Evolutionary conservation across 1,140 invertebrate species (phyloP).

Genomic region (Hormaphis cornu): DNA sequence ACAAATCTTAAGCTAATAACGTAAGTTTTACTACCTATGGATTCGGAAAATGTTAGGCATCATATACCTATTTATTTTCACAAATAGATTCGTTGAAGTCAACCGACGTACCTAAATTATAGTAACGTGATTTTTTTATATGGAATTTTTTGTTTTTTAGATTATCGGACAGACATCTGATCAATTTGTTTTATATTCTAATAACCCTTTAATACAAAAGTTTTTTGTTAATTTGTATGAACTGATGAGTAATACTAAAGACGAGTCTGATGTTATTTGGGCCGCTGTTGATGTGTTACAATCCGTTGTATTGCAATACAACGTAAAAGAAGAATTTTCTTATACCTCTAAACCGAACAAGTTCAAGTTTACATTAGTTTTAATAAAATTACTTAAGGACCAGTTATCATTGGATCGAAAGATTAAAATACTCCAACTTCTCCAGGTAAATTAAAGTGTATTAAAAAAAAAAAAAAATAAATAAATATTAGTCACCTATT

Average conservation of each 20-base stretch:
- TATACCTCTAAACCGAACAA: not conserved
- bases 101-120: no score
- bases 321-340: not conserved
- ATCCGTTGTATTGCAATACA: no score
- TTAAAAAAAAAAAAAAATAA: not conserved
- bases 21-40: no score
- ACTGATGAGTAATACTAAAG: not conserved
- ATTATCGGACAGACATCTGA: constrained; percentile 12
- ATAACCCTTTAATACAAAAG: not conserved
- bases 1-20: no score
- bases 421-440: constrained; percentile 18
- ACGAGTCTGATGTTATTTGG: constrained; percentile 12
- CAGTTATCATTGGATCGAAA: constrained; percentile 1
- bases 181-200: not conserved
- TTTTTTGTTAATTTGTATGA: constrained; percentile 22
- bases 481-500: not conserved
- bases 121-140: not conserved
- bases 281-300: constrained; percentile 18
- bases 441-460: constrained; percentile 10
- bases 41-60: no score
- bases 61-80: no score
- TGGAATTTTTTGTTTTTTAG: not conserved
- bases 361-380: not conserved
- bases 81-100: no score
- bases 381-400: constrained; percentile 13